A percentile compares a stretch with the other conserved stretches of the same genome.
These are phyloP conservation scores for Andrena minutula DNA, from an alignment of 2,888 invertebrate genomes.

Conservation along the genomic window DNA sequence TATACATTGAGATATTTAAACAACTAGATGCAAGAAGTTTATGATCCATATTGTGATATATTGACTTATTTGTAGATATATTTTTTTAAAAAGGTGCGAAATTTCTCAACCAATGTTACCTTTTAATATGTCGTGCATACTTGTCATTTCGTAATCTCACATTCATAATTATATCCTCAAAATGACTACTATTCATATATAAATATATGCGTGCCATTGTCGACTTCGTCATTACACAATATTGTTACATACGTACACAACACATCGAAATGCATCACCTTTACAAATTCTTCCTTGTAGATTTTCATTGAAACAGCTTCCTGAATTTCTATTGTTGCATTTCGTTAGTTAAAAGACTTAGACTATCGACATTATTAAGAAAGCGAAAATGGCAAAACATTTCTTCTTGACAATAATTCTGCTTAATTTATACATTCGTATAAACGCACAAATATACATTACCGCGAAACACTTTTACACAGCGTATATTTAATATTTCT, in stretches of 20 bases:
- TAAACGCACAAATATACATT: conserved; percentile 26
- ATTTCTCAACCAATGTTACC: conserved; percentile 20
- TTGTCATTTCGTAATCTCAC: conserved; percentile 34
- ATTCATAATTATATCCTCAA: conserved; percentile 2
- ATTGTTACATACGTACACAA: conserved; percentile 6
- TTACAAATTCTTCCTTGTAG: conserved; percentile 7
- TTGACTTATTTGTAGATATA: conserved; percentile 41
- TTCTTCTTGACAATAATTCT: conserved; percentile 32
- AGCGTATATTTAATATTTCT: conserved; percentile 10
- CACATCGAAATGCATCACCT: conserved; percentile 2
- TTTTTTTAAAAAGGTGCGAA: conserved; percentile 28
- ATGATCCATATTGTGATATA: conserved; percentile 62
- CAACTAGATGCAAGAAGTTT: conserved; percentile 44
- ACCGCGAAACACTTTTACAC: neutral
- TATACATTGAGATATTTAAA: conserved; percentile 21
- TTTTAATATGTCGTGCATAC: conserved; percentile 26
- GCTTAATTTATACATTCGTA: conserved; percentile 16
- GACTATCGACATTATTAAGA: conserved; percentile 1
- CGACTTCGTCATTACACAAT: conserved; percentile 9
- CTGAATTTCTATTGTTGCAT: conserved; percentile 4
- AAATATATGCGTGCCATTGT: conserved; percentile 25
- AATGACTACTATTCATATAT: conserved; percentile 7
- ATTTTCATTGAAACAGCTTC: neutral
- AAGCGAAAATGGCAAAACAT: conserved; percentile 3
- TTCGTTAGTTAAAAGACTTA: conserved; percentile 2